Evolutionary conservation across 2,888 invertebrate species (phyloP).

Genomic region (Lepas anatifera): DNA sequence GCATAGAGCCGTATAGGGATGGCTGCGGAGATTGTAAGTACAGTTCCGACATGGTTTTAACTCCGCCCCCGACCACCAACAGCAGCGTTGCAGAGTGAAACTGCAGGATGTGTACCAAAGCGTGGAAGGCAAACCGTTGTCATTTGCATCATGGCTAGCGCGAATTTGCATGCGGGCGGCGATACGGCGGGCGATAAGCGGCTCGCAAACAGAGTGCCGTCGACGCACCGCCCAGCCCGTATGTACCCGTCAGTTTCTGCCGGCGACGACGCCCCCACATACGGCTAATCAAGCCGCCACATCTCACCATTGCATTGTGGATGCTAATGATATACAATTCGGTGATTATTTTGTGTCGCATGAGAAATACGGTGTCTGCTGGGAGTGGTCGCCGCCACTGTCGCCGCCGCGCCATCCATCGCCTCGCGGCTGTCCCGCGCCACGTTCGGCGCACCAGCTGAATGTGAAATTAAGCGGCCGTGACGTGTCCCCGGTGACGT

Average conservation of each 20-base stretch:
- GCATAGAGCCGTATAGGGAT: no score
- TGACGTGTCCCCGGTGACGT: no score
- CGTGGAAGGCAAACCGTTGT: no score
- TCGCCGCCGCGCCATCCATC: neutral
- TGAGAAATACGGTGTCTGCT: neutral
- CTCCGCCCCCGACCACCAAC: no score
- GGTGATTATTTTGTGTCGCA: neutral
- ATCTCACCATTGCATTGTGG: constrained; percentile 4
- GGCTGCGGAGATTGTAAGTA: no score
- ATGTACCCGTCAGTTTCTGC: no score
- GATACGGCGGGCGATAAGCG: neutral
- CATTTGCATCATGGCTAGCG: neutral
- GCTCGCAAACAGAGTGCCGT: neutral
- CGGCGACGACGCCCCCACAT: neutral
- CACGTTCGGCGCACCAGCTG: neutral
- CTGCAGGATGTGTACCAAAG: no score
- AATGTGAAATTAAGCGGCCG: neutral
- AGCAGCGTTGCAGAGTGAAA: no score
- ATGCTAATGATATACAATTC: constrained; percentile 6
- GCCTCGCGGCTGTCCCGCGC: neutral
- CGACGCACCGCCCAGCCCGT: no score
- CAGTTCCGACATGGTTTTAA: no score
- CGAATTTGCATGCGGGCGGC: neutral
- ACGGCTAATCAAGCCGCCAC: neutral
- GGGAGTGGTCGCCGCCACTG: neutral